Evolutionary conservation across 2,113 vertebrate species (phyloP), one percentile per base, ranked within the genome.

Genomic region (Phyllopteryx taeniolatus): DNA sequence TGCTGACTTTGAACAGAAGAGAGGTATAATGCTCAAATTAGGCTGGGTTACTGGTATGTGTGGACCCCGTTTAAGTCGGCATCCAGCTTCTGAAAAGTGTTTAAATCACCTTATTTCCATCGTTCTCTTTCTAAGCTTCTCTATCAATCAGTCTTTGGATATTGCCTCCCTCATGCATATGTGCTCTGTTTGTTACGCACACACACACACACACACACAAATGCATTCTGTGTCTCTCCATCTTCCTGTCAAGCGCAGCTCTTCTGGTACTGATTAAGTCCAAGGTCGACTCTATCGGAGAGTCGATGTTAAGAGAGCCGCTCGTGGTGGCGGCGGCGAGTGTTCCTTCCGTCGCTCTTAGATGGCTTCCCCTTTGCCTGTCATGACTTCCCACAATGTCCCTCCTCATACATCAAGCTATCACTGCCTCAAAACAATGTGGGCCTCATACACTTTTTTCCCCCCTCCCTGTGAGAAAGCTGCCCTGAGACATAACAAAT

Each of bases 211-310:
- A 31, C 27, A 42, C 54, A 56, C 15, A 57, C 74, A 53, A 66
- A 22, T 71, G 11, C 68, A 12, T 65, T 12, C 79, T 75, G 59
- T 67, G 71, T 87, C 86, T 83, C 79, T 89, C 85, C 75, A 81
- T 88, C 86, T 86, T 83, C 73, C 79, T 85, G 83, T 89, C 87
- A 84, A 83, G 76, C 75, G 47, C 66, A 68, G 79, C 85, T 83
- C 85, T 87, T 90, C 86, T 90, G 90, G 72, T 87, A 85, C 86
- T 88, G 84, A 89, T 90, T 88, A 90, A 87, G 79, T 83, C 84
- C 85, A 88, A 88, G 89, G 86, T 87, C 86, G 82, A 77, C 71
- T 83, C 75, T 84, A 86, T 88, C 89, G 88, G 75, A 85, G 80
- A 78, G 72, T 80, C 76, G 80, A 83, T 88, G 86, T 89, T 78